phyloP scores from a whole-genome alignment of 2,113 vertebrate species.

The Hiodon tergisus region DNA sequence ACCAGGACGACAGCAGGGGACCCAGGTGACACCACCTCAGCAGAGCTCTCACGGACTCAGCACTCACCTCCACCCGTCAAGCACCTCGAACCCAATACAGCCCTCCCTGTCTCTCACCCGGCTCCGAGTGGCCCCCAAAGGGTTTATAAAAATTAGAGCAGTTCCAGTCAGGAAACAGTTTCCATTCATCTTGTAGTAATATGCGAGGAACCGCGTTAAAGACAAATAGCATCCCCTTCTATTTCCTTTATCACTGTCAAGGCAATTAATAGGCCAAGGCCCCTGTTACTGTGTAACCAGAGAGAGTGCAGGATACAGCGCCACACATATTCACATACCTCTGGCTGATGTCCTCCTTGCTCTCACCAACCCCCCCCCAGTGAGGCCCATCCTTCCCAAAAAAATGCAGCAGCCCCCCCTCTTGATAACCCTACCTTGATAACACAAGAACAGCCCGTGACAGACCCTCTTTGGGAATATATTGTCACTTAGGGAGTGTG shows the following conservation, averaged over 20 bases:
- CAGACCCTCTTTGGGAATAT: too few relatives aligned
- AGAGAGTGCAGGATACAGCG: slow-evolving; percentile 21
- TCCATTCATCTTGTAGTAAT: slow-evolving; percentile 67
- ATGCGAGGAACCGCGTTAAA: slow-evolving; percentile 62
- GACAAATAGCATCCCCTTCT: slow-evolving; percentile 66
- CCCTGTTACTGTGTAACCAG: slow-evolving; percentile 56
- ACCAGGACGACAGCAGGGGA: slow-evolving; percentile 15
- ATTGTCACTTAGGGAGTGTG: too few relatives aligned
- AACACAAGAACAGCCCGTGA: too few relatives aligned
- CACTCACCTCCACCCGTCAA: not conserved
- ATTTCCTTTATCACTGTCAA: slow-evolving; percentile 75
- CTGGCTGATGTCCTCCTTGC: too few relatives aligned
- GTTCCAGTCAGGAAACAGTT: slow-evolving; percentile 58
- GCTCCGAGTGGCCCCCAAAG: slow-evolving; percentile 36
- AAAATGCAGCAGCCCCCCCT: not conserved
- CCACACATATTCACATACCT: not conserved
- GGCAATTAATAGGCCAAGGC: slow-evolving; percentile 71
- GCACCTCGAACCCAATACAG: not conserved
- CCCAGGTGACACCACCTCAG: slow-evolving; percentile 8
- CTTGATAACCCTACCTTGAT: not conserved
- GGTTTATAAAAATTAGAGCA: slow-evolving; percentile 53
- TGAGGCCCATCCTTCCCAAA: not conserved
- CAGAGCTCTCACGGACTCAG: slow-evolving; percentile 6
- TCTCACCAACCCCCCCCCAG: slow-evolving; percentile 37
- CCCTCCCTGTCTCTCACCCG: slow-evolving; percentile 29